Percentiles rank a stretch among this genome's conserved stretches.
These are phyloP conservation scores for Agrilus planipennis DNA, from an alignment of 1,140 invertebrate species.

Conservation along the genomic window DNA sequence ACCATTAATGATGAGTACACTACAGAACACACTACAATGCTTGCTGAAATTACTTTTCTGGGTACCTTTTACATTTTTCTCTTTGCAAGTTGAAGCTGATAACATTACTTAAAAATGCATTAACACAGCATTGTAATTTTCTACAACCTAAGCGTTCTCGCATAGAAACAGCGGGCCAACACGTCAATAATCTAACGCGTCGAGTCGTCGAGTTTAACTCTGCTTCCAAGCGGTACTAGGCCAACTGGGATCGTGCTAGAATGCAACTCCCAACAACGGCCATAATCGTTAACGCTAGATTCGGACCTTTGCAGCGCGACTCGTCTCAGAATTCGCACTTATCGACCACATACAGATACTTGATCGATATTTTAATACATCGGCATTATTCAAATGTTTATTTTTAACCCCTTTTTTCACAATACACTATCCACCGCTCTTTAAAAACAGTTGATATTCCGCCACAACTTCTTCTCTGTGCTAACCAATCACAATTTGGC, in stretches of 20 bases:
- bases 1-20: conserved; percentile 17
- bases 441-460: too few species aligned
- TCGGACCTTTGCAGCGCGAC: conserved; percentile 6
- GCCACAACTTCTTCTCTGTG: too few species aligned
- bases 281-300: conserved; percentile 8
- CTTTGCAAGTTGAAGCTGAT: conserved; percentile 13
- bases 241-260: conserved; percentile 8
- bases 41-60: conserved; percentile 2
- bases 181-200: conserved; percentile 8
- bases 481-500: too few species aligned
- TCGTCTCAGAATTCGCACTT: too few species aligned
- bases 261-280: conserved; percentile 8
- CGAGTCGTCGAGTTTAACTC: conserved; percentile 4
- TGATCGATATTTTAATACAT: conserved; percentile 7
- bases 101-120: conserved; percentile 12
- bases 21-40: conserved; percentile 10
- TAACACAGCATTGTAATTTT: conserved; percentile 4
- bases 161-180: not conserved
- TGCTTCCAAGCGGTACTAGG: conserved; percentile 7
- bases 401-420: too few species aligned
- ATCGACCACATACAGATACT: conserved; percentile 12
- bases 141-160: conserved; percentile 1
- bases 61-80: conserved; percentile 8
- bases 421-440: too few species aligned
- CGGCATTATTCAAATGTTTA: conserved; percentile 6